These are phyloP conservation scores for Anhinga anhinga DNA, from an alignment of 2,113 vertebrate genomes.

Conservation along the genomic window DNA sequence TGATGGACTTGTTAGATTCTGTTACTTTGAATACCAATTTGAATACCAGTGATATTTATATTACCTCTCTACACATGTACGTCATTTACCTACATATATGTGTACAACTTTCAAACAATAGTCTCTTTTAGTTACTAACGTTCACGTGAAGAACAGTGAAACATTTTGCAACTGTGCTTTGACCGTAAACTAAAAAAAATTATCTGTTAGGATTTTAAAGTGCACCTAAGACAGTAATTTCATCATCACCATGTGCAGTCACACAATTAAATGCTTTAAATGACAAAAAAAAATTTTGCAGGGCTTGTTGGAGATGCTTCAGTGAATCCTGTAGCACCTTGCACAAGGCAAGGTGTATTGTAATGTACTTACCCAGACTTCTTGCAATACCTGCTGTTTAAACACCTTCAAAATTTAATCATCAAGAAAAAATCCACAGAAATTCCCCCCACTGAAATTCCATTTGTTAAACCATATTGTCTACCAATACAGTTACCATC, in stretches of 20 bases:
- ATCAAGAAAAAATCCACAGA: background rate
- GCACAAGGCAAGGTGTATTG: background rate
- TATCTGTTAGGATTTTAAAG: background rate
- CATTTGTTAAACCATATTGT: background rate
- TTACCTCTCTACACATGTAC: background rate
- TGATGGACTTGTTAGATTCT: background rate
- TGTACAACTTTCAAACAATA: background rate
- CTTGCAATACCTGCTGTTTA: background rate
- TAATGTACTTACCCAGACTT: background rate
- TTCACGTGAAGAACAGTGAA: background rate
- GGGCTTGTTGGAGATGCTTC: background rate
- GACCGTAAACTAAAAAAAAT: background rate
- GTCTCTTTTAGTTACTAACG: background rate
- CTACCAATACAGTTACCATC: background rate
- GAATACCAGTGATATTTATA: background rate
- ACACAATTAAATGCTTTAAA: background rate
- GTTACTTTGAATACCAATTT: background rate
- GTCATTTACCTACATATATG: background rate
- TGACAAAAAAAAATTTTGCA: background rate
- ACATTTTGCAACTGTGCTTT: background rate
- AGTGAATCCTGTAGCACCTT: background rate
- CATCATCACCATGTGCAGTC: background rate
- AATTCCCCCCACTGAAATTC: background rate
- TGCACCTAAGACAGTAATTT: background rate
- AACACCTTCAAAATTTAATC: background rate